Evolutionary conservation across 2,797 vertebrate species (phyloP), one percentile per base, ranked within the genome.

Genomic region (Enteromius thamalakanensis): DNA sequence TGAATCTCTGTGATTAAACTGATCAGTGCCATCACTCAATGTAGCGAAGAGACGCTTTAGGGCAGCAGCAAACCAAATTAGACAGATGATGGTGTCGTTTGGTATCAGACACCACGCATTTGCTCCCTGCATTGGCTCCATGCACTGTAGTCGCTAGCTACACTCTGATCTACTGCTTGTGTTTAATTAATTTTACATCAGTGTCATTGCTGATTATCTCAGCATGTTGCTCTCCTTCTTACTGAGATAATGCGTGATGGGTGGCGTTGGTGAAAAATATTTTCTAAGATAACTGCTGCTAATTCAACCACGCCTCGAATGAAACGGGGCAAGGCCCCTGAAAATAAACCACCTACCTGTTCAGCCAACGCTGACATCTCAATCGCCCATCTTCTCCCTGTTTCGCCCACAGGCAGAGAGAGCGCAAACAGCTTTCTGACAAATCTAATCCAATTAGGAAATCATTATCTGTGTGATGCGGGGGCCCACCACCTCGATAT

Each of bases 101-200:
- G 81, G 60, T 81, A 78, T 88, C 76, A 79, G 65, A 58, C 71
- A 40, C 81, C 55, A 49, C n/a, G n/a, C 65, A 69, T 53, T 82
- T 65, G 62, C 62, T 68, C 60, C 19, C 26, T n/a, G 70, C 55
- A 32, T 64, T 47, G 29, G 60, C 76, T 79, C 29, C 19, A 17
- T 78, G 23, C 76, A n/a, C 76, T 60, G 75, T 79, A 58, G 47
- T 23, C 7, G 14, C 64, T 76, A 76, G 75, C 75, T 76, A 81
- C 47, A n/a, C 72, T 62, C 76, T 45, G 67, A 70, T 87, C 77
- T 79, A 75, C 62, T 58, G 72, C 79, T 83, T 84, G 89, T 82
- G 87, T 90, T 92, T 91, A 91, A 92, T 92, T 93, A 93, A 92
- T 92, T 93, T 91, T 90, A 89, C 89, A 90, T 92, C 89, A 91